Evolutionary conservation across 2,888 invertebrate genomes (phyloP).

Genomic region (Furcula furcula): DNA sequence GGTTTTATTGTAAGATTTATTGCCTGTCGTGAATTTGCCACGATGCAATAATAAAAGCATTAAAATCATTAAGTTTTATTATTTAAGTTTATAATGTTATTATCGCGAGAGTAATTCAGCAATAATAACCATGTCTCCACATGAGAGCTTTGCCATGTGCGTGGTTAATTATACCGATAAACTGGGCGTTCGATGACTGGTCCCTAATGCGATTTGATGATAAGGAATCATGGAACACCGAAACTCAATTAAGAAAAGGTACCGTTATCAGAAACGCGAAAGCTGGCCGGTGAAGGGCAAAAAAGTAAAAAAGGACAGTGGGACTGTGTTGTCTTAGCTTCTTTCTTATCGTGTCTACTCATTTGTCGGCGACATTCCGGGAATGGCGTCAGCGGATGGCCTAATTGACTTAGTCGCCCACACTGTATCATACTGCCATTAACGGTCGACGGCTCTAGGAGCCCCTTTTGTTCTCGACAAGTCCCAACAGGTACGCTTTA

Average conservation of each 20-base stretch:
- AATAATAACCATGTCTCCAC: conserved; percentile 36
- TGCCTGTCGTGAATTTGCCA: conserved; percentile 30
- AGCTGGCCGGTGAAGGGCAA: conserved; percentile 38
- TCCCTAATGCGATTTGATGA: conserved; percentile 66
- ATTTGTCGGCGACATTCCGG: conserved; percentile 78
- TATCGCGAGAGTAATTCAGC: conserved; percentile 30
- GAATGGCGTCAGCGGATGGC: conserved; percentile 78
- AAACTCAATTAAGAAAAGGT: conserved; percentile 76
- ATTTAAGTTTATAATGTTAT: conserved; percentile 29
- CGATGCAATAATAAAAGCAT: conserved; percentile 31
- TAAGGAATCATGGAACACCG: conserved; percentile 67
- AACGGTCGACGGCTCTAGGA: conserved; percentile 67
- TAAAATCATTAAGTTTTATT: conserved; percentile 37
- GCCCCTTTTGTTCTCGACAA: conserved; percentile 71
- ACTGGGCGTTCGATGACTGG: conserved; percentile 45
- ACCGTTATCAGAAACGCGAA: conserved; percentile 65
- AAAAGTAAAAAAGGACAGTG: conserved; percentile 58
- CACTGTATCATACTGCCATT: conserved; percentile 73
- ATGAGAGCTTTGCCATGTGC: conserved; percentile 45
- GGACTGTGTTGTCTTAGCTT: conserved; percentile 54
- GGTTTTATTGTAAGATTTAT: conserved; percentile 21
- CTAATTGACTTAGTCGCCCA: conserved; percentile 80
- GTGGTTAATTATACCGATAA: conserved; percentile 60
- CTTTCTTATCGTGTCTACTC: conserved; percentile 69
- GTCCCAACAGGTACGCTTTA: conserved; percentile 67